These are phyloP conservation scores for Synchiropus splendidus DNA, from an alignment of 2,113 vertebrate genomes.

Conservation along the genomic window DNA sequence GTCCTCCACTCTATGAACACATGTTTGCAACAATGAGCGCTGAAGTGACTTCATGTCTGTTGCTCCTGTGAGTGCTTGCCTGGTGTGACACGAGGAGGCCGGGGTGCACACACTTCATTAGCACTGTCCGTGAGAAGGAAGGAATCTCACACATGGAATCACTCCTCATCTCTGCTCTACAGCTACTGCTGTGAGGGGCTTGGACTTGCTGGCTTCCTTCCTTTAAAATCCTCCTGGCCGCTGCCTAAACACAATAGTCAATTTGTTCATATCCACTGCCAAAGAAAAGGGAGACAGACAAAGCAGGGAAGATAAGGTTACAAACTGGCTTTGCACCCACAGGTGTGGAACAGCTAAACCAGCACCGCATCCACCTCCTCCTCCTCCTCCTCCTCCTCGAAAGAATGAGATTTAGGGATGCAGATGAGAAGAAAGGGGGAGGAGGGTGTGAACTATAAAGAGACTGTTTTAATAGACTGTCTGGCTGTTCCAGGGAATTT, in stretches of 20 bases:
- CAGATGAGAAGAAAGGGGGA: constrained; percentile 16
- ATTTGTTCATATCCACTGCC: constrained; percentile 70
- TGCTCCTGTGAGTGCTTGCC: constrained; percentile 16
- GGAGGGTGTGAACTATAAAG: constrained; percentile 25
- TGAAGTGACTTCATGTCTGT: constrained; percentile 4
- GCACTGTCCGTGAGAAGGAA: constrained; percentile 59
- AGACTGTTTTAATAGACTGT: constrained; percentile 24
- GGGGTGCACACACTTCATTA: constrained; percentile 60
- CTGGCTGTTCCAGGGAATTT: constrained; percentile 25
- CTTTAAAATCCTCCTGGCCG: constrained; percentile 48
- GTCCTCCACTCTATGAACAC: neutral
- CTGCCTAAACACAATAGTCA: constrained; percentile 66
- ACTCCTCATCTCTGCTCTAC: constrained; percentile 53
- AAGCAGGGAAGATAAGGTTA: constrained; percentile 74
- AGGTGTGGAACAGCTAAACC: constrained; percentile 67
- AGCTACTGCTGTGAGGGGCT: constrained; percentile 57
- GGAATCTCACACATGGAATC: constrained; percentile 61
- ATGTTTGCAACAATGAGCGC: neutral
- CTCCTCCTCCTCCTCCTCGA: constrained; percentile 5
- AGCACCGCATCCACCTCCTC: constrained; percentile 49
- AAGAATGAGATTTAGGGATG: constrained; percentile 7
- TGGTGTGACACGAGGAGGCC: constrained; percentile 24
- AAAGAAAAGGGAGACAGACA: constrained; percentile 62
- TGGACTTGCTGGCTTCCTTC: constrained; percentile 46
- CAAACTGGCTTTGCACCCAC: constrained; percentile 70